phyloP scores from a whole-genome alignment of 2,113 vertebrate genomes.

The Dendrocopos noguchii region DNA sequence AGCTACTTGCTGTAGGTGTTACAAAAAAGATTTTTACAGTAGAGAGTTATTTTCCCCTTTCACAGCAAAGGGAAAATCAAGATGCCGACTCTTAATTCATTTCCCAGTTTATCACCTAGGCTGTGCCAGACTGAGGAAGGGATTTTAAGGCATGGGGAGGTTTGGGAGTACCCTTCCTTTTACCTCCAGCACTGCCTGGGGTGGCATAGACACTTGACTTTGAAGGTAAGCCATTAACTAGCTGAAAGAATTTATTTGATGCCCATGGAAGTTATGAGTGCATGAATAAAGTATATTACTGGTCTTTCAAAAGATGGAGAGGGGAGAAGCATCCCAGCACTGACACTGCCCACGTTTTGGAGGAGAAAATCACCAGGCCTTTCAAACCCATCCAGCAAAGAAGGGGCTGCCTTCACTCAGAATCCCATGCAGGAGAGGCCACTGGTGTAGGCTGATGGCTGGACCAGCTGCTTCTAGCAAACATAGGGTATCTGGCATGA shows the following conservation, averaged over 20 bases:
- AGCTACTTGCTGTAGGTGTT: not conserved
- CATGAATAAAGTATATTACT: not conserved
- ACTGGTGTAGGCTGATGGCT: not conserved
- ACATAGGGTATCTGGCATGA: not conserved
- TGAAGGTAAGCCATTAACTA: not conserved
- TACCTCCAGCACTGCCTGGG: not conserved
- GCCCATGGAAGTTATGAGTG: not conserved
- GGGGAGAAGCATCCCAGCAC: not conserved
- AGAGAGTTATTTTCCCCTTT: not conserved
- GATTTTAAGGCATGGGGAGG: not conserved
- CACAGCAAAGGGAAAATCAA: not conserved
- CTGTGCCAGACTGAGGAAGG: not conserved
- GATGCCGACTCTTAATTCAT: not conserved
- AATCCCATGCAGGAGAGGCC: not conserved
- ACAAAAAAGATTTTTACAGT: not conserved
- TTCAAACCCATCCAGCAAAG: not conserved
- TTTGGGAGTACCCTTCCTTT: not conserved
- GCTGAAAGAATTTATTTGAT: not conserved
- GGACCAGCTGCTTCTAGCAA: not conserved
- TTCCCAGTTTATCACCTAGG: not conserved
- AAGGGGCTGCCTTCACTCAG: not conserved
- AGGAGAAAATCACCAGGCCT: not conserved
- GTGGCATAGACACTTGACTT: not conserved
- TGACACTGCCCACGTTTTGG: not conserved
- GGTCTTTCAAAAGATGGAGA: not conserved